phyloP scores from a whole-genome alignment of 2,888 invertebrate genomes.

The Pegoplata infirma region DNA sequence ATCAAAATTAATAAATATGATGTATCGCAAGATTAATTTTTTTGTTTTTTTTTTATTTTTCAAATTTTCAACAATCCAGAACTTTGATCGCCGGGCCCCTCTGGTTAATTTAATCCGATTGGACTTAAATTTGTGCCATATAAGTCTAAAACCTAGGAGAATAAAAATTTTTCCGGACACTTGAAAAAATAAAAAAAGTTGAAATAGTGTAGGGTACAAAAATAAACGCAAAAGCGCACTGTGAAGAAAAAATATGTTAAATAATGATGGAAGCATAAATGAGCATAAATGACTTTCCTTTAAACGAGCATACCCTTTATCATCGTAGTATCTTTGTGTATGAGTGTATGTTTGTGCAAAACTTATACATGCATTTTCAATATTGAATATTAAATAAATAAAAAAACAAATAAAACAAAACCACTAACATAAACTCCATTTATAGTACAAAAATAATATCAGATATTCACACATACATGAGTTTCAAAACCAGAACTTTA shows the following conservation, averaged over 20 bases:
- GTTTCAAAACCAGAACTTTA: too few species aligned
- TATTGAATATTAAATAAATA: constrained; percentile 35
- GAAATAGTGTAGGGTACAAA: too few species aligned
- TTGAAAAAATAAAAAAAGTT: too few species aligned
- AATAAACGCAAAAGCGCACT: constrained; percentile 9
- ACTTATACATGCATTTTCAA: background rate
- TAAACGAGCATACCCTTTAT: background rate
- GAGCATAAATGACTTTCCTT: constrained; percentile 18
- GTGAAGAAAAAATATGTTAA: background rate
- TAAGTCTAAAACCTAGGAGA: too few species aligned
- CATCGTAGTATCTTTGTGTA: background rate
- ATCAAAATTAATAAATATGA: too few species aligned
- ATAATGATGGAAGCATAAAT: constrained; percentile 18
- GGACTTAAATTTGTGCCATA: too few species aligned
- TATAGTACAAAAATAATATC: constrained; percentile 12
- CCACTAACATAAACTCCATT: constrained; percentile 31
- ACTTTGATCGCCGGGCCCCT: too few species aligned
- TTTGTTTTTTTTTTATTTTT: too few species aligned
- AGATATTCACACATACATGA: constrained; percentile 5
- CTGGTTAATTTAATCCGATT: too few species aligned
- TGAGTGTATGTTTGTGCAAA: background rate
- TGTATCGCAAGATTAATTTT: too few species aligned
- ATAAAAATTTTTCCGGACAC: too few species aligned
- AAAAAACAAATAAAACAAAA: constrained; percentile 51
- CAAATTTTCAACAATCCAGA: too few species aligned